Base-by-base conservation (phyloP, 2,113 vertebrate species). In the Larimichthys polyactis region DNA sequence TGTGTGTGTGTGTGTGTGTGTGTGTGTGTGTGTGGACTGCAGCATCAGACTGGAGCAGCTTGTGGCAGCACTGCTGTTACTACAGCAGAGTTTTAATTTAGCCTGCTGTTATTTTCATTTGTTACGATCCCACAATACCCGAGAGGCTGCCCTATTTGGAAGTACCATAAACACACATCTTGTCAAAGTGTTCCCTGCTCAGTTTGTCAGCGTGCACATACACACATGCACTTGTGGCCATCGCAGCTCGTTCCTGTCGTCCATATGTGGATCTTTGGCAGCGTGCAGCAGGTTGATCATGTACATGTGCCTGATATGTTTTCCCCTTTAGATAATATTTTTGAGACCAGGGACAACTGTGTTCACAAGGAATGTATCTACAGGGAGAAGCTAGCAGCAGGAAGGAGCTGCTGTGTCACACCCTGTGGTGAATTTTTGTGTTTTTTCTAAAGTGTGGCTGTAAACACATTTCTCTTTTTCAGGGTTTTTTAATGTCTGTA, bases 91-190 rank as follows among this genome's bases (percentile, higher is more conserved):
- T 12, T 59, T 71, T 19, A 66, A 58, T 60, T 72, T 51, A 76
- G n/a, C 62, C 72, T 55, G 79, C 64, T 78, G 59, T 54, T 86
- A 78, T 78, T 74, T 27, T 70, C 15, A 62, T 16, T 24, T 60
- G 24, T 65, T 71, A 40, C 5, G 57, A 40, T 76, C 51, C 65
- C 71, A 74, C 64, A 80, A 67, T 59, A 22, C 44, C 76, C 76
- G 0, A 48, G 46, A 71, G 73, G 79, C 57, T 60, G 66, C 44
- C 74, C 43, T 24, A 67, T 52, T 43, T 72, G 40, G 44, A 65
- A 79, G 20, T 15, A 43, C 64, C 20, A 65, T 67, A 70, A 81
- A 84, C 71, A 71, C 14, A 59, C 58, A 70, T 75, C 59, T 55
- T 24, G 65, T 22, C 36, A 51, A 69, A 60, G 63, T 62, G n/a